A percentile compares a stretch with the other conserved stretches of the same genome.
phyloP scores from a whole-genome alignment of 2,797 vertebrate species.

The Macrochelys suwanniensis region DNA sequence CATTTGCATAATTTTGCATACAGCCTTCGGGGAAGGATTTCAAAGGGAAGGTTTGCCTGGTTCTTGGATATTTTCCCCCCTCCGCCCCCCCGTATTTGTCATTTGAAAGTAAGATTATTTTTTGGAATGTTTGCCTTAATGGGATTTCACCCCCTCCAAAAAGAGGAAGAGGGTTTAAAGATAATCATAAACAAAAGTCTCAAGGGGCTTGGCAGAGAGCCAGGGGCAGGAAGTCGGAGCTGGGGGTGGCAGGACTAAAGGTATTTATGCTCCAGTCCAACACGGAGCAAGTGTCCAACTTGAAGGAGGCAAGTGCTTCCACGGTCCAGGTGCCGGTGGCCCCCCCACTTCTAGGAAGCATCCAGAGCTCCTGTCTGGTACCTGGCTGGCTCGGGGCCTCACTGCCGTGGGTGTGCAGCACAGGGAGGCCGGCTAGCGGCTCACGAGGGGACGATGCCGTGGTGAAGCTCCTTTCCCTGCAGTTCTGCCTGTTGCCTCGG shows the following conservation, averaged over 20 bases:
- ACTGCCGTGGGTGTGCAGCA: not conserved
- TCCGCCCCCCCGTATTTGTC: not conserved
- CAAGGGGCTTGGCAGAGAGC: not conserved
- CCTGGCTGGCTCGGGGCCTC: not conserved
- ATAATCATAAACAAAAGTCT: too few relatives aligned
- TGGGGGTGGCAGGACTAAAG: not conserved
- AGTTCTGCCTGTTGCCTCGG: too few relatives aligned
- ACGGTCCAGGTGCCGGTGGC: too few relatives aligned
- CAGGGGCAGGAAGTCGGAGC: not conserved
- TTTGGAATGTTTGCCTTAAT: not conserved
- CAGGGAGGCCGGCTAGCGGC: not conserved
- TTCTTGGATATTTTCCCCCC: not conserved
- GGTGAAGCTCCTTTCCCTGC: not conserved
- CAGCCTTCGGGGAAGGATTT: conserved; percentile 47
- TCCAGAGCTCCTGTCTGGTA: not conserved
- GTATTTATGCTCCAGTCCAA: not conserved
- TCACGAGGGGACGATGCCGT: not conserved
- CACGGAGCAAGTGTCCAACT: not conserved
- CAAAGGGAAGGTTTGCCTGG: conserved; percentile 44
- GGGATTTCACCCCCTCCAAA: not conserved
- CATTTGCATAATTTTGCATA: conserved; percentile 66
- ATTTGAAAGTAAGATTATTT: not conserved
- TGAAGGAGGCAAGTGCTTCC: not conserved
- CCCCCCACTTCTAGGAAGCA: too few relatives aligned
- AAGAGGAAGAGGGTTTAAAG: not conserved